Evolutionary conservation across 2,113 vertebrate species (phyloP), one percentile per base, ranked within the genome.

Genomic region (Rutilus rutilus): DNA sequence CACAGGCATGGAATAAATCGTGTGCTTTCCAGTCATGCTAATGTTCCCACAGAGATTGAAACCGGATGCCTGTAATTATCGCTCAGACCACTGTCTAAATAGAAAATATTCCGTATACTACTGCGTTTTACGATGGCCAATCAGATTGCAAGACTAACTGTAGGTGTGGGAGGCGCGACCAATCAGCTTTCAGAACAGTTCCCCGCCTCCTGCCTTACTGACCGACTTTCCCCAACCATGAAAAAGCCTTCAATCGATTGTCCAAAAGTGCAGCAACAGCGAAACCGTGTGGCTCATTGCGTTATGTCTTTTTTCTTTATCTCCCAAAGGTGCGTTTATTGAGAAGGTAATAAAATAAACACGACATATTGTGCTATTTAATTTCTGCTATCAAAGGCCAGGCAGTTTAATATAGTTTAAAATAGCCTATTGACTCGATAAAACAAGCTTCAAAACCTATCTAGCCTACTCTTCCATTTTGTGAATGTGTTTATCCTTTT

Each of bases 161-260:
- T 88, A 84, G 85, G 59, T 83, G 87, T 82, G 86, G 92, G 64
- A 92, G 94, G 94, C 91, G 93, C 92, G 94, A 94, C 94, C 94
- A 95, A 95, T 95, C 90, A 88, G 15, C 14, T 81, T 71, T 57
- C 80, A 90, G 3, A 85, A 81, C 15, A 33, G 42, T n/a, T 87
- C 90, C 93, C 93, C 89, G 92, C 94, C 90, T 90, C 86, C 88
- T 89, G 90, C 91, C 89, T 93, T 91, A 92, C 91, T 93, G 89
- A 92, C 91, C 88, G 89, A 92, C 78, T 78, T 93, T 82, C n/a
- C 47, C 14, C 27, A 65, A 33, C 1, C 15, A 3, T 23, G 45
- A 82, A 71, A 25, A 62, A 47, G 69, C 21, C 15, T 52, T 30
- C 0, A 2, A 78, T 6, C 17, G 2, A 83, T 3, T 39, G 21